Evolutionary conservation across 2,888 invertebrate genomes (phyloP).

Genomic region (Dolomedes plantarius): DNA sequence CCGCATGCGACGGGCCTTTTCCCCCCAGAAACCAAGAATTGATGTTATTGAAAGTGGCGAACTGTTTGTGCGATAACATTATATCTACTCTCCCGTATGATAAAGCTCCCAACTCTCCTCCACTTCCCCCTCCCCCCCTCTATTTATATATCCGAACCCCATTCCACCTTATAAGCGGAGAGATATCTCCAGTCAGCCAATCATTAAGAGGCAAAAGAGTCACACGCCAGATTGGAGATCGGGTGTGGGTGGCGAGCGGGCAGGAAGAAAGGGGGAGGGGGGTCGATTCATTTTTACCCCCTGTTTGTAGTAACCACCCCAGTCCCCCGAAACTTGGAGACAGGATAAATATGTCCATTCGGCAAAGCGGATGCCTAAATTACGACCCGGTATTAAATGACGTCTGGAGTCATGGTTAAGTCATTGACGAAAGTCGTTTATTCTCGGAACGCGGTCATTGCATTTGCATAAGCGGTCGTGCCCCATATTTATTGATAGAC

Average conservation of each 20-base stretch:
- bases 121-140: conserved; percentile 9
- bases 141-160: conserved; percentile 60
- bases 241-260: not conserved
- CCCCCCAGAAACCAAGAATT: conserved; percentile 52
- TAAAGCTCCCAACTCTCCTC: conserved; percentile 34
- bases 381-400: conserved; percentile 36
- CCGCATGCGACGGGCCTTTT: not conserved
- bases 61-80: conserved; percentile 59
- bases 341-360: conserved; percentile 61
- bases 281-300: not conserved
- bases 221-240: conserved; percentile 56
- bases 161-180: conserved; percentile 38
- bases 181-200: conserved; percentile 48
- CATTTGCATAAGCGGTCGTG: conserved; percentile 66
- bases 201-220: conserved; percentile 62
- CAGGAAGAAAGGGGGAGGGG: no score
- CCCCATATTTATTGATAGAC: conserved; percentile 68
- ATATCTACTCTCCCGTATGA: conserved; percentile 55
- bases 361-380: conserved; percentile 45
- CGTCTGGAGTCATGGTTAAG: conserved; percentile 57
- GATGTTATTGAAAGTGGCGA: conserved; percentile 60
- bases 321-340: conserved; percentile 32
- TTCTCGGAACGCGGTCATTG: conserved; percentile 47
- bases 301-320: conserved; percentile 30
- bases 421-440: conserved; percentile 49